Conservation (phyloP, 2,888 invertebrate species). For the Cephus nigrinus region DNA sequence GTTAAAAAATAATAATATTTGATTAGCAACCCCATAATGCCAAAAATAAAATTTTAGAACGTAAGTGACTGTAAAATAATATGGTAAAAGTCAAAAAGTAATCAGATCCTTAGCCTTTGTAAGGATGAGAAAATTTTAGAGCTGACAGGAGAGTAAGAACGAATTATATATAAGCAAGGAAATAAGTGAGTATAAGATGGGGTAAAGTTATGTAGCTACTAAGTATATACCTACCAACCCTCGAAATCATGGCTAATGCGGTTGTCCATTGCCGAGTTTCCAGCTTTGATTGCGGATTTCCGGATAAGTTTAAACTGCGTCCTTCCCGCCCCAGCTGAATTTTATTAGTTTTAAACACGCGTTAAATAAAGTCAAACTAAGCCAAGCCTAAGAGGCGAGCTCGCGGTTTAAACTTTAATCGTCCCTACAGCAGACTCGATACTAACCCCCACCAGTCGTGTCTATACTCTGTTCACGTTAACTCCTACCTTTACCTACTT, state of each 20-base stretch:
- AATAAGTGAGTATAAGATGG: background rate
- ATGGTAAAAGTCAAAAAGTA: background rate
- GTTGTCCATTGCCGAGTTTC: conserved; percentile 45
- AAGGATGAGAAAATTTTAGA: background rate
- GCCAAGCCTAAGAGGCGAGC: conserved; percentile 48
- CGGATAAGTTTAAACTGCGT: conserved; percentile 25
- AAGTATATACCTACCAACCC: background rate
- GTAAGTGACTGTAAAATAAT: background rate
- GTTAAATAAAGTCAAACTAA: conserved; percentile 64
- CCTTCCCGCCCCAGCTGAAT: conserved; percentile 27
- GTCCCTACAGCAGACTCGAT: conserved; percentile 25
- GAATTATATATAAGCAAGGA: background rate
- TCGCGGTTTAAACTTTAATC: conserved; percentile 55
- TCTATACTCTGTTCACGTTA: background rate
- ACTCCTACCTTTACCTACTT: background rate
- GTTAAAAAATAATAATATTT: background rate
- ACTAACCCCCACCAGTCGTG: background rate
- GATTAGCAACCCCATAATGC: background rate
- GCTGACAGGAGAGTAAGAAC: background rate
- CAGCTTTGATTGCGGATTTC: conserved; percentile 50
- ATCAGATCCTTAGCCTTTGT: background rate
- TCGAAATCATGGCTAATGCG: conserved; percentile 38
- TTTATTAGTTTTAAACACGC: conserved; percentile 66
- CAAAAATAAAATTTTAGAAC: background rate
- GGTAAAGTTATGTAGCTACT: background rate